Base-by-base conservation (phyloP, 1,140 invertebrate genomes). In the Hestina assimilis region DNA sequence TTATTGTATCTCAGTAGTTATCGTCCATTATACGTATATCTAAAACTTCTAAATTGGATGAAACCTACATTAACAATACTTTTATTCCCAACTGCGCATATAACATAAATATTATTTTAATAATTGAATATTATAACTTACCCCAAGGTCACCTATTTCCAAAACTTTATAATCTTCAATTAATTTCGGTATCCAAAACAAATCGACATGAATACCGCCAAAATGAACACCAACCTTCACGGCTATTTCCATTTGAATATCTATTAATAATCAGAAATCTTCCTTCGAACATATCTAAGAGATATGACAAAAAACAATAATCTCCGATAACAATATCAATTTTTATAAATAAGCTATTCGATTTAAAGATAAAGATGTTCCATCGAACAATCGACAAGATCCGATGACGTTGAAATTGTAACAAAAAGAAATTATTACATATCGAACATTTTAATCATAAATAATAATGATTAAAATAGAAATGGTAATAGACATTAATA, bases 301-400 rank as follows among this genome's bases (percentile, higher is more conserved):
- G 71, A 78, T 75, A 71, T 75, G 66, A 68, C 61, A 65, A 70
- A 63, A 61, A 35, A 65, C 56, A 62, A 72, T 68, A 63, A 66
- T 66, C 55, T 52, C 28, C 26, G 69, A 69, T 69, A 72, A 63
- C 43, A 41, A 9, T 56, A 62, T 62, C 63, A 40, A 31, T 29
- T 29, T 54, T 45, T 45, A 21, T 48, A 47, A 47, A 33, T 47
- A 47, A 47, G 15, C 17, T 15, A 33, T 23, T 35, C 28, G 6
- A 33, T 51, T 51, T 40, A 7, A n/a, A 26, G 48, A 51, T 51
- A 51, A 26, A n/a, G 20, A 40, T 51, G 14, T 40, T 28, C 31
- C 26, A 35, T 20, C 6, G 35, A 51, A 40, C 14, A 19, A 19
- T 28, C 47, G 21, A 50, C 20, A 21, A 20, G 8, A 26, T 2